These are phyloP conservation scores for Trachelus iudaicus DNA, from an alignment of 2,888 invertebrate species.

Conservation along the genomic window DNA sequence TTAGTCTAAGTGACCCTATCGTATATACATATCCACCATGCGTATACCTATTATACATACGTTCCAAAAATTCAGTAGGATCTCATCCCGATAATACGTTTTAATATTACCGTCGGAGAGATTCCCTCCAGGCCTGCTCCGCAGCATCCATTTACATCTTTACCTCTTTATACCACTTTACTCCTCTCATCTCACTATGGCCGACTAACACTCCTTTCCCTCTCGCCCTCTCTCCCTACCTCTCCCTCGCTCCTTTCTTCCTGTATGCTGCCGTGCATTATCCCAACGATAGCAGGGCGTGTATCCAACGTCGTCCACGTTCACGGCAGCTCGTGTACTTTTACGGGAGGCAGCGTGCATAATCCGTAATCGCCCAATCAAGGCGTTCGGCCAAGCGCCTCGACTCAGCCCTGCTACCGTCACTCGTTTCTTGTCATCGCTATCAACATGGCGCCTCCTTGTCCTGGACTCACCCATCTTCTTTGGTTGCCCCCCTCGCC, in stretches of 20 bases:
- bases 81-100: neutral
- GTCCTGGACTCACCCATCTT: slow-evolving; percentile 21
- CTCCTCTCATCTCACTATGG: neutral
- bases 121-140: neutral
- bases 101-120: neutral
- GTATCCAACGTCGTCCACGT: neutral
- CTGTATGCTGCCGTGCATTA: slow-evolving; percentile 4
- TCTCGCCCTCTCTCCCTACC: too few species aligned
- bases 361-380: slow-evolving; percentile 56
- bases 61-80: neutral
- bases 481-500: slow-evolving; percentile 14
- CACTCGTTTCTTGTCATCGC: slow-evolving; percentile 52
- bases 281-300: slow-evolving; percentile 1
- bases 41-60: neutral
- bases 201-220: neutral
- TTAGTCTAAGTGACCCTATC: neutral
- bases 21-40: neutral
- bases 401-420: slow-evolving; percentile 45
- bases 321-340: slow-evolving; percentile 7
- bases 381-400: slow-evolving; percentile 44
- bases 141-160: neutral
- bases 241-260: neutral
- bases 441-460: slow-evolving; percentile 49
- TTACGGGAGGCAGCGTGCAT: slow-evolving; percentile 49
- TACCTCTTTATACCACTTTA: neutral